Base-by-base conservation (phyloP, 1,140 invertebrate species). In the Psilanteris sp. region DNA sequence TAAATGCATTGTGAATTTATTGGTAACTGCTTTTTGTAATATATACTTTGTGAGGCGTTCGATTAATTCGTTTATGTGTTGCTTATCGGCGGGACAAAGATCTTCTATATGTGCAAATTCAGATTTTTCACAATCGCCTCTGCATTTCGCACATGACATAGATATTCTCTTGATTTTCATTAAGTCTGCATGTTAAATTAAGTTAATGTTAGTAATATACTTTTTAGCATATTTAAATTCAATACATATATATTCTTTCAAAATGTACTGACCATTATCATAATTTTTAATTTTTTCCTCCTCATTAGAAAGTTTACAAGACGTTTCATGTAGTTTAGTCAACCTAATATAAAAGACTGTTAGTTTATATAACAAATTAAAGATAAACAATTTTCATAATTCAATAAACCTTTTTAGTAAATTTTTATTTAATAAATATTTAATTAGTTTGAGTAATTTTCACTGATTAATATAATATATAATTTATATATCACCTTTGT, bases 61-160 rank as follows among this genome's bases (percentile, higher is more conserved):
- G 20, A 83, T 78, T 11, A 84, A 70, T 55, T 79, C 46, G n/a
- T 70, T 76, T 16, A 83, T 81, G 41, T 78, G 71, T 22, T 68
- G 78, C 37, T 75, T 81, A 57, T 83, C 83, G 5, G 66, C 77
- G 0, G 78, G 73, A 39, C 83, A 81, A 4, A 83, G 59, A 66
- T 82, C 77, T 14, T 79, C 75, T 4, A 82, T 80, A 15, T 83
- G 81, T 16, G 78, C 61, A 3, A 61, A 29, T 31, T 62, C 54
- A 1, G 32, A 62, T n/a, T 73, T 32, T 18, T 59, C 48, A 2
- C 34, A 16, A 4, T 76, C 79, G 0, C 72, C 77, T 9, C 41
- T 62, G 55, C 79, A 79, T 50, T 79, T 79, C 4, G 57, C 46
- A 32, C 80, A 83, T 18, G 22, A 13, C n/a, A 48, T 39, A 34